phyloP scores from a whole-genome alignment of 1,140 invertebrate species.

The Heliconius melpomene region DNA sequence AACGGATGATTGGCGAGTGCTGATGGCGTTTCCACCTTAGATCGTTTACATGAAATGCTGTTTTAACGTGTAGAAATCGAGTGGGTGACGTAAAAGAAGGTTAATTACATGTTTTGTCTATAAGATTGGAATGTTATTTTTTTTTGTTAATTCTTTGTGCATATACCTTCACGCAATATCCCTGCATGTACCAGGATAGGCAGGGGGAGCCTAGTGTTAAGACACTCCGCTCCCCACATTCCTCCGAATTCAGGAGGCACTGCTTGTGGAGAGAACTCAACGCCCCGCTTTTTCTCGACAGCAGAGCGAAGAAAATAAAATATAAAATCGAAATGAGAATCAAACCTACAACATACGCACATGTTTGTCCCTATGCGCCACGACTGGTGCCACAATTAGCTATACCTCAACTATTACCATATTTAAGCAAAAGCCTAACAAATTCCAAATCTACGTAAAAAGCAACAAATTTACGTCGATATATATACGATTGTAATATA shows the following conservation, averaged over 20 bases:
- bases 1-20: slow-evolving; percentile 48
- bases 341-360: too few relatives aligned
- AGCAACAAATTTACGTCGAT: not conserved
- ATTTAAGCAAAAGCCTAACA: not conserved
- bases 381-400: too few relatives aligned
- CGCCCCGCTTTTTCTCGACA: too few relatives aligned
- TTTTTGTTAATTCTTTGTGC: not conserved
- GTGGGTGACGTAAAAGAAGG: slow-evolving; percentile 12
- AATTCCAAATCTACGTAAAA: not conserved
- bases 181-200: too few relatives aligned
- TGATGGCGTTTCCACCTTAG: slow-evolving; percentile 42
- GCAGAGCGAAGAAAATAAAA: too few relatives aligned
- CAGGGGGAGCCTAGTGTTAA: too few relatives aligned
- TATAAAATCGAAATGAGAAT: too few relatives aligned
- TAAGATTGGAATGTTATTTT: not conserved
- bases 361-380: too few relatives aligned
- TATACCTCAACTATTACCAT: not conserved
- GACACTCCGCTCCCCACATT: too few relatives aligned
- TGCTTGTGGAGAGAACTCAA: too few relatives aligned
- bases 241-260: too few relatives aligned
- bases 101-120: not conserved
- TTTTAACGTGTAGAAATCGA: slow-evolving; percentile 34
- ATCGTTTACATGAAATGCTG: slow-evolving; percentile 38
- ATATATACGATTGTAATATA: not conserved
- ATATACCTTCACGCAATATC: not conserved